Evolutionary conservation across 2,113 vertebrate species (phyloP).

Genomic region (Lasiurus borealis): DNA sequence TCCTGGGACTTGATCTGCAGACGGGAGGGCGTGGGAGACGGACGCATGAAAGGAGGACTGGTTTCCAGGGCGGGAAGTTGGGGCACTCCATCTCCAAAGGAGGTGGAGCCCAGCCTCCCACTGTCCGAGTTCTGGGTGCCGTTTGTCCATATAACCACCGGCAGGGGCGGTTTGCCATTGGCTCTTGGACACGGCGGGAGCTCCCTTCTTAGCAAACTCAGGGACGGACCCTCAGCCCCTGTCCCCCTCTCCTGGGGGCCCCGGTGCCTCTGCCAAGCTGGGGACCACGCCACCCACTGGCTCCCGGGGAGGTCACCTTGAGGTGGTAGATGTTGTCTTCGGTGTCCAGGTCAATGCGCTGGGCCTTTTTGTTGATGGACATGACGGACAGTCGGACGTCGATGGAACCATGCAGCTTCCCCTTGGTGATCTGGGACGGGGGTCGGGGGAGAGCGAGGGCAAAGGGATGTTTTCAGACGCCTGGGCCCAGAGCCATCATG

Average conservation of each 20-base stretch:
- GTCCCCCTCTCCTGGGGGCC: neutral
- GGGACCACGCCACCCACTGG: neutral
- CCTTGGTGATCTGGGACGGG: slow-evolving; percentile 89
- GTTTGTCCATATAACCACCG: neutral
- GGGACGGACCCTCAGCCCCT: neutral
- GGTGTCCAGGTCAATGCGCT: slow-evolving; percentile 94
- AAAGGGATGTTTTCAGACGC: neutral
- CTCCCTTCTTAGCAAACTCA: neutral
- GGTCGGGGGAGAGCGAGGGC: neutral
- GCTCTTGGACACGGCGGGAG: neutral
- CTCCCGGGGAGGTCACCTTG: slow-evolving; percentile 87
- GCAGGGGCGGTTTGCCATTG: neutral
- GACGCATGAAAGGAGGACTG: neutral
- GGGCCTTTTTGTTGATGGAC: slow-evolving; percentile 96
- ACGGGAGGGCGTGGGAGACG: neutral
- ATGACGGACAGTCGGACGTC: slow-evolving; percentile 94
- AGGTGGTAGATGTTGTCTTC: slow-evolving; percentile 96
- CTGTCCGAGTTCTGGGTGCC: neutral
- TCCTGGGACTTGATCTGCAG: slow-evolving; percentile 93
- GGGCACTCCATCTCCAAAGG: too few relatives aligned
- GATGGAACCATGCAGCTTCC: slow-evolving; percentile 94
- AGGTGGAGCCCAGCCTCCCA: too few relatives aligned
- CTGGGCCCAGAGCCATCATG: neutral
- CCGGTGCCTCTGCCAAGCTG: neutral
- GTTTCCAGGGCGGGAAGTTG: neutral